phyloP scores from a whole-genome alignment of 2,888 invertebrate genomes.

The Papilio demoleus region DNA sequence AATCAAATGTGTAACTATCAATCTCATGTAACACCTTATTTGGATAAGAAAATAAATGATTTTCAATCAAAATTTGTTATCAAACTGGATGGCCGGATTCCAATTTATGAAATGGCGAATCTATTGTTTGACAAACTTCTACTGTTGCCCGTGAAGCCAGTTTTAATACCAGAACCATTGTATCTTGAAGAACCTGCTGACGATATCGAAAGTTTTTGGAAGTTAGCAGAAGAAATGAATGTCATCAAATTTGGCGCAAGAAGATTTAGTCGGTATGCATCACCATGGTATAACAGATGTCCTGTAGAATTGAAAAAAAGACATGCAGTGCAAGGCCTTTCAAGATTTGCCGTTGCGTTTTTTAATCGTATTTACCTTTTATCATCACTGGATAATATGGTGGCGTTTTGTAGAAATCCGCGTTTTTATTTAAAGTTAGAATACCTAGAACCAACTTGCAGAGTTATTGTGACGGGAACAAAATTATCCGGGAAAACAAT shows the following conservation, averaged over 20 bases:
- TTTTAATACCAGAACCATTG: constrained; percentile 71
- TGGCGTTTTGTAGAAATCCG: constrained; percentile 85
- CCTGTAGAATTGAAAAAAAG: constrained; percentile 85
- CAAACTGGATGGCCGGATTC: constrained; percentile 83
- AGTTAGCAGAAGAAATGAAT: constrained; percentile 58
- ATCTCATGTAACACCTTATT: constrained; percentile 64
- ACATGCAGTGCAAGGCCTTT: constrained; percentile 73
- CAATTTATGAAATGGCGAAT: constrained; percentile 76
- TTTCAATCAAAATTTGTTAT: constrained; percentile 82
- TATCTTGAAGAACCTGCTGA: constrained; percentile 66
- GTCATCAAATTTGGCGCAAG: constrained; percentile 57
- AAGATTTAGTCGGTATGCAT: constrained; percentile 70
- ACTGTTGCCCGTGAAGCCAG: constrained; percentile 59
- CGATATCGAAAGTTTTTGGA: constrained; percentile 74
- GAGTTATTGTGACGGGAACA: constrained; percentile 85
- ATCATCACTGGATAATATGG: constrained; percentile 76
- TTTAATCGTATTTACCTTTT: constrained; percentile 85
- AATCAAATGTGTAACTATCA: constrained; percentile 80
- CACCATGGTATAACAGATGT: constrained; percentile 85
- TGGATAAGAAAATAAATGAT: constrained; percentile 79
- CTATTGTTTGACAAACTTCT: constrained; percentile 72
- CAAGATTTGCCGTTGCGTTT: constrained; percentile 83
- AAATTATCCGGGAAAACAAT: constrained; percentile 84
- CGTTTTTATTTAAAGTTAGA: constrained; percentile 82
- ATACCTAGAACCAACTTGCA: constrained; percentile 83